Evolutionary conservation across 2,113 vertebrate species (phyloP).

Genomic region (Corynorhinus townsendii): DNA sequence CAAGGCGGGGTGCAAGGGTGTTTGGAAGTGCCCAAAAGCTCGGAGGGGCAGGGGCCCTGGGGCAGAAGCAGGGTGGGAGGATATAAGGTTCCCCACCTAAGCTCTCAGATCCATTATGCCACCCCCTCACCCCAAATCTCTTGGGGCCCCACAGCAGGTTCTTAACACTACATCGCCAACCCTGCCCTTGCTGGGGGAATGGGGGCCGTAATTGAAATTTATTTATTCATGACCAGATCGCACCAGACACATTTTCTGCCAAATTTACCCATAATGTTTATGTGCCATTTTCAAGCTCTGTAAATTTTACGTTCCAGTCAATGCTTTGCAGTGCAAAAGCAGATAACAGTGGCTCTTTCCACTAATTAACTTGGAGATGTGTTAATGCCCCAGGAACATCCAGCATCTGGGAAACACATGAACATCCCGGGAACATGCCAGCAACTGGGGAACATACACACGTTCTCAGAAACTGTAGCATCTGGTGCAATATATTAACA

Average conservation of each 20-base stretch:
- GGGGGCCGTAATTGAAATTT: conserved; percentile 81
- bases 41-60: not conserved
- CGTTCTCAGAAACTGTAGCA: conserved; percentile 21
- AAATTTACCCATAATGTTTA: conserved; percentile 85
- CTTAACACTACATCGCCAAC: not conserved
- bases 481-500: conserved; percentile 1
- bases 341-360: conserved; percentile 75
- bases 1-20: not conserved
- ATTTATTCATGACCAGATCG: conserved; percentile 83
- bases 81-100: not conserved
- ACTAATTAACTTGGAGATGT: conserved; percentile 79
- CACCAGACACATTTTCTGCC: conserved; percentile 83
- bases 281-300: conserved; percentile 84
- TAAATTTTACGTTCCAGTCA: conserved; percentile 83
- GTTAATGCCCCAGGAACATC: conserved; percentile 71
- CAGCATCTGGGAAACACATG: conserved; percentile 52
- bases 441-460: conserved; percentile 17
- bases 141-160: too few species aligned
- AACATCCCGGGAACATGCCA: conserved; percentile 23
- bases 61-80: not conserved
- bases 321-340: conserved; percentile 76
- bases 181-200: not conserved
- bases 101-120: not conserved
- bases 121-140: not conserved
- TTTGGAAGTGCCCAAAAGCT: not conserved